Evolutionary conservation across 2,113 vertebrate species (phyloP).

Genomic region (Percina caprodes): DNA sequence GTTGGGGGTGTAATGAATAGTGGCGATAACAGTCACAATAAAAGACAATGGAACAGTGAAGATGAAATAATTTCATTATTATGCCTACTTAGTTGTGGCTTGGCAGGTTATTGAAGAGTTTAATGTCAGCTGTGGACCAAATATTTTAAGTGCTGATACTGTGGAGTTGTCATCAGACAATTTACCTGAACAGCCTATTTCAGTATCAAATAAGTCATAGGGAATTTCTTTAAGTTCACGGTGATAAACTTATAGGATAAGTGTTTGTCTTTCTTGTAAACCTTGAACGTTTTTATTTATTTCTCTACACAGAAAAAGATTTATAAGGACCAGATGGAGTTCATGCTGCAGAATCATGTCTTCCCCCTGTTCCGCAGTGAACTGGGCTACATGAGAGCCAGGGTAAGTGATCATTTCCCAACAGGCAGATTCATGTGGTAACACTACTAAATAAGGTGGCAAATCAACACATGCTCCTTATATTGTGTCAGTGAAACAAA

Average conservation of each 20-base stretch:
- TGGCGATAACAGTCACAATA: too few species aligned
- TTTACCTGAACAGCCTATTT: neutral
- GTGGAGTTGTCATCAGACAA: neutral
- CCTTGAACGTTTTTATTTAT: neutral
- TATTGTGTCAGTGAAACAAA: neutral
- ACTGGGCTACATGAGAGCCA: slow-evolving; percentile 97
- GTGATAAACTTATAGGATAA: neutral
- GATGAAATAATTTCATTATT: too few species aligned
- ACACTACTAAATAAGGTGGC: neutral
- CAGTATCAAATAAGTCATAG: neutral
- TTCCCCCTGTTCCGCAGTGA: slow-evolving; percentile 97
- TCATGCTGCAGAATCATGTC: slow-evolving; percentile 98
- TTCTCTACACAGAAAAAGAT: slow-evolving; percentile 91
- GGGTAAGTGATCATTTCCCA: slow-evolving; percentile 84
- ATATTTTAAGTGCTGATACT: neutral
- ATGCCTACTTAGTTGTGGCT: neutral
- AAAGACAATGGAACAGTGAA: too few species aligned
- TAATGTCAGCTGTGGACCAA: neutral
- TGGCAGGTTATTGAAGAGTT: neutral
- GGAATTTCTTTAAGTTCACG: neutral
- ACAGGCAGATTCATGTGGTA: neutral
- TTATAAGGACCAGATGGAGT: slow-evolving; percentile 99
- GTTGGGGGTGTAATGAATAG: too few species aligned
- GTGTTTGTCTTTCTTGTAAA: neutral
- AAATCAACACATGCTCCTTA: neutral